phyloP scores from a whole-genome alignment of 2,888 invertebrate species.

The Andrena dorsata region DNA sequence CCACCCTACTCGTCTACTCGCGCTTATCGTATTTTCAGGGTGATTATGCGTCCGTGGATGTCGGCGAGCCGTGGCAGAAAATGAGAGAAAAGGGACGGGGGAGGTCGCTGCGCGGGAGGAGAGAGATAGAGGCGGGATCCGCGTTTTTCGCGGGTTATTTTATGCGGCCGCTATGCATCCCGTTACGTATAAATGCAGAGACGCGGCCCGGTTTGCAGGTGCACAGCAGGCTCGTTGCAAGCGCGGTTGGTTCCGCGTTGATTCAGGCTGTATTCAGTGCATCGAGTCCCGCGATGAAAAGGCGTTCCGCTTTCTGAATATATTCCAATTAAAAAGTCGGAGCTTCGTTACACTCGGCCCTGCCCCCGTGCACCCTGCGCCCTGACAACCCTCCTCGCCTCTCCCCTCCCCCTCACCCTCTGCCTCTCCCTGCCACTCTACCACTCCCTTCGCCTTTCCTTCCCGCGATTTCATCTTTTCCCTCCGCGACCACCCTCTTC shows the following conservation, averaged over 20 bases:
- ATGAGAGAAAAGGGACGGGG: constrained; percentile 22
- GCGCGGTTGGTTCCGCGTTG: constrained; percentile 75
- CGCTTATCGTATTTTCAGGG: constrained; percentile 64
- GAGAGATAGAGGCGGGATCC: not conserved
- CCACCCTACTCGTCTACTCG: constrained; percentile 18
- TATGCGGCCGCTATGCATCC: constrained; percentile 56
- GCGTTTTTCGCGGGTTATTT: constrained; percentile 56
- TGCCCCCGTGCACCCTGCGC: constrained; percentile 64
- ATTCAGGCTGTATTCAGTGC: constrained; percentile 83
- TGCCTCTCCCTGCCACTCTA: constrained; percentile 24
- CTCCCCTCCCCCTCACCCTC: constrained; percentile 24
- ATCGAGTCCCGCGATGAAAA: constrained; percentile 83
- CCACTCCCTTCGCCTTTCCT: constrained; percentile 42
- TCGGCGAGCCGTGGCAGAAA: constrained; percentile 50
- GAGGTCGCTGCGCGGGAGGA: not conserved
- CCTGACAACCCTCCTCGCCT: constrained; percentile 34
- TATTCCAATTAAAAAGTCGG: constrained; percentile 85
- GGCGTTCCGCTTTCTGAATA: constrained; percentile 84
- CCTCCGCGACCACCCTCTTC: constrained; percentile 49
- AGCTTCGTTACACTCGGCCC: constrained; percentile 84
- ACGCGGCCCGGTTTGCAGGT: constrained; percentile 69
- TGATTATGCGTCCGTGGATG: constrained; percentile 58
- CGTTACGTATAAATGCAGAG: constrained; percentile 71
- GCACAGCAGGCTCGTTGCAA: constrained; percentile 69
- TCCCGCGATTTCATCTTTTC: constrained; percentile 58